Conservation (phyloP, 2,113 vertebrate species). For the Peromyscus polionotus region DNA sequence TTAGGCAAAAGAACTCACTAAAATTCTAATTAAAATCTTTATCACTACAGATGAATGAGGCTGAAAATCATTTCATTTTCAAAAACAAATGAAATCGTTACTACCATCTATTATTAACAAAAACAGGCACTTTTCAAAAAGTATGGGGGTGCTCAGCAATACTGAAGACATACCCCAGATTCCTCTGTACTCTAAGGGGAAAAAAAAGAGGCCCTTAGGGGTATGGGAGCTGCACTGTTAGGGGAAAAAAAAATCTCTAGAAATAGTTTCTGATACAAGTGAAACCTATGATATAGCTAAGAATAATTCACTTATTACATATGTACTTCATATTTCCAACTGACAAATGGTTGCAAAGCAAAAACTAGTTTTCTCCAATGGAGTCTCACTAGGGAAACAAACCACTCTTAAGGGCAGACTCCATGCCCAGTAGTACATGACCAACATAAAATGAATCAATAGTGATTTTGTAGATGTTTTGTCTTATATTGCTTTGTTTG, state of each 20-base stretch:
- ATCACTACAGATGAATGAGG: not conserved
- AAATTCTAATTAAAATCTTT: slow-evolving; percentile 37
- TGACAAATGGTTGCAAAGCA: not conserved
- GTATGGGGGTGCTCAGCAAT: not conserved
- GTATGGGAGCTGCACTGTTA: not conserved
- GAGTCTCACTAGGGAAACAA: not conserved
- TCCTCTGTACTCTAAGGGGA: not conserved
- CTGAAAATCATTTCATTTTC: slow-evolving; percentile 36
- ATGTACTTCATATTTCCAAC: not conserved
- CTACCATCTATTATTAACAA: slow-evolving; percentile 22
- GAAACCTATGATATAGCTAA: not conserved
- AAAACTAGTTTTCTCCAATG: not conserved
- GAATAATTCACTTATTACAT: not conserved
- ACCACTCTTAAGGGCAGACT: not conserved
- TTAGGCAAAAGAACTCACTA: not conserved
- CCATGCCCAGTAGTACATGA: not conserved
- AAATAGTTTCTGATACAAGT: slow-evolving; percentile 35
- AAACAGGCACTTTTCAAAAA: slow-evolving; percentile 25
- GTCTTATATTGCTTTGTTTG: not conserved
- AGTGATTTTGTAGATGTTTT: not conserved
- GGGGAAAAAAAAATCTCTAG: not conserved
- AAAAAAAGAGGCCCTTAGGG: not conserved
- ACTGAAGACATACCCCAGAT: not conserved
- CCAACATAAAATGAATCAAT: not conserved
- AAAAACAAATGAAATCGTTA: slow-evolving; percentile 44